Percentiles rank a stretch among this genome's conserved stretches.
Conservation (phyloP, 2,797 vertebrate genomes). For the Microtus californicus region DNA sequence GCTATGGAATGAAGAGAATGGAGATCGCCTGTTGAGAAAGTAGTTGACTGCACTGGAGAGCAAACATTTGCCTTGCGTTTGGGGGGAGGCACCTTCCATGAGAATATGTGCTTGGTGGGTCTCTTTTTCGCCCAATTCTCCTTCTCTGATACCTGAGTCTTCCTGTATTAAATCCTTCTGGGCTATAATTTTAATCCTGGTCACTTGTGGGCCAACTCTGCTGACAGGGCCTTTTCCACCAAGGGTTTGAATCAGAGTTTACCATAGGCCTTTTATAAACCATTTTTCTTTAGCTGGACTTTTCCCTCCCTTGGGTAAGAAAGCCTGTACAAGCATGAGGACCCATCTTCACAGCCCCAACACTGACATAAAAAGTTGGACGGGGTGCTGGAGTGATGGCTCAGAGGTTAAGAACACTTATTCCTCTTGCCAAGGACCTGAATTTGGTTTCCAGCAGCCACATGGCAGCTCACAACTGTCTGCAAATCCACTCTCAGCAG, state of each 20-base stretch:
- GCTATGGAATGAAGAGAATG: not conserved
- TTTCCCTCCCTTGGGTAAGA: not conserved
- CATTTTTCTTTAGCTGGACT: not conserved
- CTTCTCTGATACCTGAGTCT: not conserved
- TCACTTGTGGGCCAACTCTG: not conserved
- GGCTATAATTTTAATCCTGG: fast-evolving
- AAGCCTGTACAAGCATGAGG: not conserved
- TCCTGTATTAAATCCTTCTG: not conserved
- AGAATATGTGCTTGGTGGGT: fast-evolving
- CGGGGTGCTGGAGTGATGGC: not conserved
- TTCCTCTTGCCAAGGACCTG: not conserved
- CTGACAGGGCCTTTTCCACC: not conserved
- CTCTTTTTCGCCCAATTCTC: not conserved
- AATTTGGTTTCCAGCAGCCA: not conserved
- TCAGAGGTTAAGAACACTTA: not conserved
- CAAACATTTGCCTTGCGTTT: not conserved
- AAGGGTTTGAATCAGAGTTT: constrained; percentile 5
- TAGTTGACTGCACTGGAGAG: not conserved
- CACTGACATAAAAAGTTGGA: not conserved
- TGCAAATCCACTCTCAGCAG: not conserved
- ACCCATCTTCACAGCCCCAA: not conserved
- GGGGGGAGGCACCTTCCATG: not conserved
- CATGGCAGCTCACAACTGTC: not conserved
- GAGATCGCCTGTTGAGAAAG: fast-evolving
- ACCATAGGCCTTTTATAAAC: not conserved